Conservation (phyloP, 2,113 vertebrate species). For the Talpa occidentalis region DNA sequence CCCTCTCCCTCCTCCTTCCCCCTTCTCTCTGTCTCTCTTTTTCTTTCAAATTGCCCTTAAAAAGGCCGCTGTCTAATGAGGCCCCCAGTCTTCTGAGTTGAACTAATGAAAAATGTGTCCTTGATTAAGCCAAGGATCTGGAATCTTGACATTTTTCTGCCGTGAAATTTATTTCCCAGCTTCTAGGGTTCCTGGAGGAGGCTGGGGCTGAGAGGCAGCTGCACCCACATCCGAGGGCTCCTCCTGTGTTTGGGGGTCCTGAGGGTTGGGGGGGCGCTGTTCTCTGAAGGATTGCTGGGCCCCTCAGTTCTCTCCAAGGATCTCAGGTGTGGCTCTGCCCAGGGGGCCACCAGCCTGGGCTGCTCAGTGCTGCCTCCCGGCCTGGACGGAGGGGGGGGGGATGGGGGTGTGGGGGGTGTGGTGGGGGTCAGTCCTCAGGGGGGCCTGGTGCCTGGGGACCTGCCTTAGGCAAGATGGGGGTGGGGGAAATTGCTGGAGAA, state of each 20-base stretch:
- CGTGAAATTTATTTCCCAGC: neutral
- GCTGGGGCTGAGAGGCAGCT: neutral
- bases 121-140: neutral
- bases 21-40: neutral
- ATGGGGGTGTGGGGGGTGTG: no score
- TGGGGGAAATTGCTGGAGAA: no score
- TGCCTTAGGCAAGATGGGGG: no score
- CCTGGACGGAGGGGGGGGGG: no score
- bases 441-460: no score
- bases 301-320: no score
- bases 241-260: neutral
- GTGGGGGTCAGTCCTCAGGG: no score
- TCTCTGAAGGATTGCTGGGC: neutral
- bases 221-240: neutral
- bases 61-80: neutral
- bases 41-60: no score
- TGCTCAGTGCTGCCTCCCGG: no score
- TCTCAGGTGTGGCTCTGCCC: no score
- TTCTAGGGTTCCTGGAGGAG: neutral
- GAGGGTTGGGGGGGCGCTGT: neutral
- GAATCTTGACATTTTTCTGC: neutral
- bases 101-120: neutral
- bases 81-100: neutral
- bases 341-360: neutral
- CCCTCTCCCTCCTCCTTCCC: neutral